phyloP scores from a whole-genome alignment of 2,797 vertebrate species.

The Syncerus caffer region DNA sequence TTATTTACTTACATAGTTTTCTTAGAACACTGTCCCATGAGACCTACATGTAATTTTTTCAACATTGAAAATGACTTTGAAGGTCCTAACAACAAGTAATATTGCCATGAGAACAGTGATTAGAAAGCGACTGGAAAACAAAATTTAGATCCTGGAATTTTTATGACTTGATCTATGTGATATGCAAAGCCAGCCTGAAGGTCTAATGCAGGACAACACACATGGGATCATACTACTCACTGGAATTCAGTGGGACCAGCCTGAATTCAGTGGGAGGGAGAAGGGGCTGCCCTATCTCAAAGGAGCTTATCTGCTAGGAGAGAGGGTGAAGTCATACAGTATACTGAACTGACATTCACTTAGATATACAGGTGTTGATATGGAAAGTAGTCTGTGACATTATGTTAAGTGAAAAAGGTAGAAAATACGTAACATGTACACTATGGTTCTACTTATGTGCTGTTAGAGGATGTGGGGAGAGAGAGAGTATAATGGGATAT shows the following conservation, averaged over 20 bases:
- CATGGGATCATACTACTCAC: neutral
- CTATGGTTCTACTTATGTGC: neutral
- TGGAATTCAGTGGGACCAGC: neutral
- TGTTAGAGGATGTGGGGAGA: neutral
- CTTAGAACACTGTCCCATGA: neutral
- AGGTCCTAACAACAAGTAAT: constrained; percentile 7
- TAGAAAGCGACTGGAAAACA: neutral
- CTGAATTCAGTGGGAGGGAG: neutral
- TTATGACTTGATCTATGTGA: neutral
- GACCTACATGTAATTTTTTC: neutral
- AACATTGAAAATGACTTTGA: neutral
- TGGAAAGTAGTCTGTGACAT: neutral
- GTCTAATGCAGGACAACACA: neutral
- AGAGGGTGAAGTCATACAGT: neutral
- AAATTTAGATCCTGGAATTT: neutral
- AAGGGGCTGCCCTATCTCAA: neutral
- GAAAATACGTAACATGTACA: neutral
- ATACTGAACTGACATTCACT: constrained; percentile 8
- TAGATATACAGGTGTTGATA: neutral
- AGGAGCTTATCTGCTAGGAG: neutral
- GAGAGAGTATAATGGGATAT: neutral
- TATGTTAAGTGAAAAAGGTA: neutral
- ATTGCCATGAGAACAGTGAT: neutral
- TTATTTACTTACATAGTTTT: neutral
- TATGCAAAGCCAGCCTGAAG: neutral